Evolutionary conservation across 2,888 invertebrate species (phyloP), one percentile per base, ranked within the genome.

Genomic region (Coelinius sp.): DNA sequence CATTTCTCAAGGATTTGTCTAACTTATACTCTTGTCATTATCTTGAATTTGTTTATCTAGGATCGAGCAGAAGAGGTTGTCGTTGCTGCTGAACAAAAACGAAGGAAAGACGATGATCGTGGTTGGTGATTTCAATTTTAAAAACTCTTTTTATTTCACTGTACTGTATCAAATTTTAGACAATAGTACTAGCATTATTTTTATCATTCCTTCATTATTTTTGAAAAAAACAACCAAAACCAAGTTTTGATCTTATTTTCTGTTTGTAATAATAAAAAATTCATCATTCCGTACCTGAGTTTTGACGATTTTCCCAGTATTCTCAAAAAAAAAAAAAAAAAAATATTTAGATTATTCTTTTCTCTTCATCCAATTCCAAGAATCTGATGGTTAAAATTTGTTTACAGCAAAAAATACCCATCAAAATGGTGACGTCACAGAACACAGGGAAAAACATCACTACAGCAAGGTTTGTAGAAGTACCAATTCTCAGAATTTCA

Each of bases 81-180:
- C 27, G 84, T 90, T 38, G 85, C 85, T 41, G 88, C 91, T 56
- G 95, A 95, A 85, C 92, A 94, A 83, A 95, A 95, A 85, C 90
- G 95, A 77, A 90, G 95, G 69, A 92, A 95, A 79, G 95, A 95
- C 78, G 94, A 95, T 85, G 93, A 93, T 84, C 93, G 93, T 91
- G 92, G 93, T 94, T 80, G 75, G 77, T 80, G 77, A 76, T 77
- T 49, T 75, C 71, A 68, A 31, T 68, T 66, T 68, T 76, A 31
- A n/a, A 44, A 68, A 68, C 49, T 25, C 49, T 59, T 70, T 53
- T 59, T 31, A n/a, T n/a, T n/a, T n/a, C n/a, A 68, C 62, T 52
- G 70, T 25, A 27, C 65, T 63, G 63, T 35, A 68, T 20, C 25
- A 59, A 14, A n/a, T 56, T 68, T 52, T n/a, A n/a, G n/a, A n/a